Evolutionary conservation across 37 sponge, comb jelly and placozoan genomes (phyloP), one percentile per base, ranked within the genome.

Genomic region (Diacarnus erythraeanus): DNA sequence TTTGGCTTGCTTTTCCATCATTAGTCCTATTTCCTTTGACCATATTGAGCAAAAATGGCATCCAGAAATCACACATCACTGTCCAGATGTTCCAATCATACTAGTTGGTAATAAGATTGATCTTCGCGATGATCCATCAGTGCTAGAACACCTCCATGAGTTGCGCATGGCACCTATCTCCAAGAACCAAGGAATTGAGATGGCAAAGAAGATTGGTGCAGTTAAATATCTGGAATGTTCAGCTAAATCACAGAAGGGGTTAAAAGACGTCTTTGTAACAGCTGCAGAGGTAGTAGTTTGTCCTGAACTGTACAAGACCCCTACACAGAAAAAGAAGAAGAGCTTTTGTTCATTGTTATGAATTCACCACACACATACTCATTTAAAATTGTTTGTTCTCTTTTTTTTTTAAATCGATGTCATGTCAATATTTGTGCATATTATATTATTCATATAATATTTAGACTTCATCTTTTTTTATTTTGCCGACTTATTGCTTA

Each of bases 201-300:
- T 90, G 64, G 86, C 77, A 36, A 88, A 91, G 66, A 91, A 83
- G 57, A 84, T 95, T n/a, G 73, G 69, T 31, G 92, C 95, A 15
- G 74, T 91, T 56, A 91, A 95, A 81, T 95, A 95, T 77, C 59
- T 95, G 41, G 95, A 95, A 42, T 95, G 95, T 64, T 90, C 92
- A 0, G 92, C 95, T n/a, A 76, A 89, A 56, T 91, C 91, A 2
- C 92, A 91, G 70, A 88, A 83, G 69, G 92, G 92, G 29, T 81
- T 95, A 18, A 95, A 91, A 43, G 75, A 88, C 35, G 89, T 95
- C n/a, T 95, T 95, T 51, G 64, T 65, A 23, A 91, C 92, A n/a
- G 92, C 95, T 59, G 89, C 89, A 58, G 89, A 89, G 42, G 80
- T 89, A 21, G 80, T 83, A 0, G 84, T 83, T 10, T 79, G 58